Base-by-base conservation (phyloP, 2,113 vertebrate genomes). In the Cheilinus undulatus region DNA sequence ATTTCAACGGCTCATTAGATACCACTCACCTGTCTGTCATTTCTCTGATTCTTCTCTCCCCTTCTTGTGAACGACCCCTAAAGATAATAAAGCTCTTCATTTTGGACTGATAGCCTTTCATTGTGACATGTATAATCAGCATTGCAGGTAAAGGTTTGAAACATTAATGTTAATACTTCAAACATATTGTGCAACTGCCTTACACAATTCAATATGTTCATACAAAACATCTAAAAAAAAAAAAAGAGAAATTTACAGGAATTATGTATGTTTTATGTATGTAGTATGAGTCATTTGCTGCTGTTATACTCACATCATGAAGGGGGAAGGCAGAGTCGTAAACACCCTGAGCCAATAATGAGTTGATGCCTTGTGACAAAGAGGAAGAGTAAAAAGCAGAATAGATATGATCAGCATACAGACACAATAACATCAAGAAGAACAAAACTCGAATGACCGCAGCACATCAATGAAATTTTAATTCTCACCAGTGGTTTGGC, bases 321-420 rank as follows among this genome's bases (percentile, higher is more conserved):
- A 99, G 94, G n/a, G 98, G 94, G 69, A 96, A 99, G 71, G 97
- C 97, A 58, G 98, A 94, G 52, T 96, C 95, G 30, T 99, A 99
- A 78, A 97, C 91, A 45, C 95, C 95, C 54, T 94, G 97, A 79
- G 96, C 97, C 86, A 99, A 93, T 92, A 99, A 90, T 3, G 96
- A 95, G 71, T 91, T 90, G 92, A 99, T 97, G 86, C 97, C 97
- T 99, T 69, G 12, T 28, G 56, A 76, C 43, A 73, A 75, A 71
- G 23, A 58, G 7, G 20, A n/a, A 76, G 43, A 8, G 19, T 1
- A 34, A 64, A 69, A 42, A 56, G 12, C 28, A 23, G 45, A 23
- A 74, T 22, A 15, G 27, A 65, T 20, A 59, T 1, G 17, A 20
- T 51, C 14, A 42, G 13, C 59, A 71, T 58, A 32, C 0, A 0